Percentiles rank a stretch among this genome's conserved stretches.
These are phyloP conservation scores for Notothenia coriiceps DNA, from an alignment of 2,113 vertebrate genomes.

Conservation along the genomic window DNA sequence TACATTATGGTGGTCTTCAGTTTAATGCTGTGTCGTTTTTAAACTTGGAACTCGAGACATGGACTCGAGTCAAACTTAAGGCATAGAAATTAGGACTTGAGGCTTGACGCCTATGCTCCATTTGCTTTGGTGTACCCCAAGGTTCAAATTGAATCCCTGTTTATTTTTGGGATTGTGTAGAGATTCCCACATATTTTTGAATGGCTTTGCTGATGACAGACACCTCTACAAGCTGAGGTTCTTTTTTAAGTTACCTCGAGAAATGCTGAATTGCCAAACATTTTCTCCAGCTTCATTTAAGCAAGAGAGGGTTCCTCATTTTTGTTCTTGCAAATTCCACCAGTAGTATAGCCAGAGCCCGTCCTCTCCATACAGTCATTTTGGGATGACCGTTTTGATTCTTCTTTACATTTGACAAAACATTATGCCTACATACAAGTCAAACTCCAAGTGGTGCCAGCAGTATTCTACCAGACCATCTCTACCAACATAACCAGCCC, in stretches of 20 bases:
- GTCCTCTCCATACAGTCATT: not conserved
- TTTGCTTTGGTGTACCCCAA: too few species aligned
- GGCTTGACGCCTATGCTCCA: too few species aligned
- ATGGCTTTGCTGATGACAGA: not conserved
- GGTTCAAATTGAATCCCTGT: too few species aligned
- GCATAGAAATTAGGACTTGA: too few species aligned
- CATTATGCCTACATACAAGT: too few species aligned
- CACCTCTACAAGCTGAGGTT: not conserved
- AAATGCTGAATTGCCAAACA: not conserved
- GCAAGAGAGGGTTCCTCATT: not conserved
- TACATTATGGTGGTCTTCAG: too few species aligned
- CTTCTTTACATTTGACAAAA: not conserved
- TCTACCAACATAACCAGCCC: not conserved
- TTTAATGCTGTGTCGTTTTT: too few species aligned
- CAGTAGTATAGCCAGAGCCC: not conserved
- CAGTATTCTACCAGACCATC: not conserved
- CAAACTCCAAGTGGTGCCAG: not conserved
- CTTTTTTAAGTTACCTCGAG: not conserved
- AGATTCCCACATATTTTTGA: too few species aligned
- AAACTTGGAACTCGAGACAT: too few species aligned
- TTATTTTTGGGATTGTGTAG: too few species aligned
- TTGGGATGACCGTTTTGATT: not conserved
- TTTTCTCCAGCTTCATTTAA: not conserved
- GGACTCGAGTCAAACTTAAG: too few species aligned
- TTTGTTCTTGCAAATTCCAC: not conserved